Percentiles rank a stretch among this genome's conserved stretches.
phyloP scores from a whole-genome alignment of 2,797 vertebrate species.

The Gallinago nigripennis region DNA sequence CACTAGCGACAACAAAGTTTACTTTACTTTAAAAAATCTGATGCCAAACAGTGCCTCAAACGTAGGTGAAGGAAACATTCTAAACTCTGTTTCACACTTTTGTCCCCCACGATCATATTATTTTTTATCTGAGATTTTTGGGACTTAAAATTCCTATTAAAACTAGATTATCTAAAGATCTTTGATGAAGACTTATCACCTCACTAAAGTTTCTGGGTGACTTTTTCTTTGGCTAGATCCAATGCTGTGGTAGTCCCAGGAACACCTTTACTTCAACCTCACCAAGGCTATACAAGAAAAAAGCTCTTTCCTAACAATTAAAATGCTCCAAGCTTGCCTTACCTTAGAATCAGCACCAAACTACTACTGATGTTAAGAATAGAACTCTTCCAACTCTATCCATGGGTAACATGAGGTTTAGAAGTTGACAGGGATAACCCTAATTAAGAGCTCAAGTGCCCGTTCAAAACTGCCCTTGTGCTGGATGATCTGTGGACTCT shows the following conservation, averaged over 20 bases:
- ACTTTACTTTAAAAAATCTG: not conserved
- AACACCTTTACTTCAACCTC: not conserved
- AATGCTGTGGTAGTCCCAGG: not conserved
- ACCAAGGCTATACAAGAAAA: not conserved
- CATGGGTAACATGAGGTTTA: not conserved
- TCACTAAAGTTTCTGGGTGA: not conserved
- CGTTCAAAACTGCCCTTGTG: not conserved
- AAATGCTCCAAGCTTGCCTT: not conserved
- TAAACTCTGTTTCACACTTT: accelerated
- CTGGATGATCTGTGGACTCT: not conserved
- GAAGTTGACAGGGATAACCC: not conserved
- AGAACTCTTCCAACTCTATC: not conserved
- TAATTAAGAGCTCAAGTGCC: not conserved
- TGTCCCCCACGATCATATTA: accelerated
- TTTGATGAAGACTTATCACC: not conserved
- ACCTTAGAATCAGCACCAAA: not conserved
- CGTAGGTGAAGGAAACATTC: not conserved
- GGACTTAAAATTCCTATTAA: not conserved
- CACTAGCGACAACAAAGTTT: not conserved
- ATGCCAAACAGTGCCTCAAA: not conserved
- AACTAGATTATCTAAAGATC: not conserved
- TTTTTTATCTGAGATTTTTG: not conserved
- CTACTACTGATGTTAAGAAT: not conserved
- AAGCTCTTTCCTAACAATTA: not conserved
- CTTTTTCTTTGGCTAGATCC: not conserved